Percentiles rank a stretch among this genome's conserved stretches.
These are phyloP conservation scores for Drosophila prostipennis DNA, from an alignment of 2,888 invertebrate genomes.

Conservation along the genomic window DNA sequence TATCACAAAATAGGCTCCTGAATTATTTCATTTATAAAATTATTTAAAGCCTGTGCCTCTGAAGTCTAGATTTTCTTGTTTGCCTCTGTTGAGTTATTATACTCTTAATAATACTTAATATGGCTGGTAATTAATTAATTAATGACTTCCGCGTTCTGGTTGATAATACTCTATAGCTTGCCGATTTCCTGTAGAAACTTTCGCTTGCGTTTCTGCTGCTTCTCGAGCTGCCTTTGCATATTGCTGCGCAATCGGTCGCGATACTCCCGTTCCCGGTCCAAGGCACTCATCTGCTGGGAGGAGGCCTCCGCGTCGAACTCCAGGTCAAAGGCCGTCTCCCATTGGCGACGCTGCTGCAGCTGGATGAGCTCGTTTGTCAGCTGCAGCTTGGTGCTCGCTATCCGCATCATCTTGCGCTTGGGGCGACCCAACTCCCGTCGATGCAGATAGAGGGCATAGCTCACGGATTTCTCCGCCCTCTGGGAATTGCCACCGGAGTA, in stretches of 20 bases:
- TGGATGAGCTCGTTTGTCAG: conserved; percentile 71
- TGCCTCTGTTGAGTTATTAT: not conserved
- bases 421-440: conserved; percentile 60
- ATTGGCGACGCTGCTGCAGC: conserved; percentile 48
- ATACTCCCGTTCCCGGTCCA: conserved; percentile 60
- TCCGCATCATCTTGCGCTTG: conserved; percentile 55
- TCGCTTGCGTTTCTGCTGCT: conserved; percentile 32
- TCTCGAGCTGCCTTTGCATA: conserved; percentile 56
- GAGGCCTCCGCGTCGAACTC: conserved; percentile 37
- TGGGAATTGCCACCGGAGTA: conserved; percentile 2
- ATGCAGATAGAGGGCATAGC: conserved; percentile 68
- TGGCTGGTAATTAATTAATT: not conserved
- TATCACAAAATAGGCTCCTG: not conserved
- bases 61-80: conserved; percentile 6
- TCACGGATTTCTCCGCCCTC: conserved; percentile 32
- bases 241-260: conserved; percentile 51
- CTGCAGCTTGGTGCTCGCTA: conserved; percentile 64
- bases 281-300: conserved; percentile 44
- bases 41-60: not conserved
- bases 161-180: conserved; percentile 7
- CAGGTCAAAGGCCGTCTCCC: conserved; percentile 40
- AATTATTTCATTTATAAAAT: not conserved
- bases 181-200: conserved; percentile 29
- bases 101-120: not conserved
- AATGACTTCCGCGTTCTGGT: not conserved